phyloP scores from a whole-genome alignment of 2,797 vertebrate species.

The Alca torda region DNA sequence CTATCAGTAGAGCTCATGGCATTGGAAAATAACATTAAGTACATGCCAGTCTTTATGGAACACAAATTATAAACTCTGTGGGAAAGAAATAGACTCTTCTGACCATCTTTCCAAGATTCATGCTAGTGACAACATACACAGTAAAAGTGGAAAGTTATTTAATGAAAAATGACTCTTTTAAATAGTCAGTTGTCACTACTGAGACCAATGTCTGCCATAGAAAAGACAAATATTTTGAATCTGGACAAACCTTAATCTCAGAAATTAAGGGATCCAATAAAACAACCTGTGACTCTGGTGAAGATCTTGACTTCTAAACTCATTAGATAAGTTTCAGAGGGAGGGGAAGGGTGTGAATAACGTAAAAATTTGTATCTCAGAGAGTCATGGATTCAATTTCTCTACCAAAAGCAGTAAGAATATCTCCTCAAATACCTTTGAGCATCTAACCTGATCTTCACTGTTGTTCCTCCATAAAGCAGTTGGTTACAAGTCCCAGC shows the following conservation, averaged over 20 bases:
- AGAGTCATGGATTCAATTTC: neutral
- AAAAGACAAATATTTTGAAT: neutral
- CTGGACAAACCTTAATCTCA: neutral
- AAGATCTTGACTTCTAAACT: neutral
- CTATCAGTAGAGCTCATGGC: neutral
- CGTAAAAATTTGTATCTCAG: neutral
- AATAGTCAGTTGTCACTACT: neutral
- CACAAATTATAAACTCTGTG: neutral
- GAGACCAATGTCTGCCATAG: neutral
- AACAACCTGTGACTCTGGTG: neutral
- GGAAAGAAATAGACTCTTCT: neutral
- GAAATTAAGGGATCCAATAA: neutral
- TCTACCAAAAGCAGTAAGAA: neutral
- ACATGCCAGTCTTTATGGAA: neutral
- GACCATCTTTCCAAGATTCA: neutral
- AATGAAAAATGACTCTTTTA: neutral
- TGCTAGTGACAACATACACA: neutral
- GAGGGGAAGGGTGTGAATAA: neutral
- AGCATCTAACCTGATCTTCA: neutral
- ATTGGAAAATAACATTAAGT: neutral
- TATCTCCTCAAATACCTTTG: neutral
- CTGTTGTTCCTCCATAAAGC: neutral
- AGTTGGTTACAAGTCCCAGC: neutral
- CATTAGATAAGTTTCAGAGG: neutral
- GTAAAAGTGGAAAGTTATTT: neutral